Base-by-base conservation (phyloP, 2,797 vertebrate species). In the Sebastes nivosus region DNA sequence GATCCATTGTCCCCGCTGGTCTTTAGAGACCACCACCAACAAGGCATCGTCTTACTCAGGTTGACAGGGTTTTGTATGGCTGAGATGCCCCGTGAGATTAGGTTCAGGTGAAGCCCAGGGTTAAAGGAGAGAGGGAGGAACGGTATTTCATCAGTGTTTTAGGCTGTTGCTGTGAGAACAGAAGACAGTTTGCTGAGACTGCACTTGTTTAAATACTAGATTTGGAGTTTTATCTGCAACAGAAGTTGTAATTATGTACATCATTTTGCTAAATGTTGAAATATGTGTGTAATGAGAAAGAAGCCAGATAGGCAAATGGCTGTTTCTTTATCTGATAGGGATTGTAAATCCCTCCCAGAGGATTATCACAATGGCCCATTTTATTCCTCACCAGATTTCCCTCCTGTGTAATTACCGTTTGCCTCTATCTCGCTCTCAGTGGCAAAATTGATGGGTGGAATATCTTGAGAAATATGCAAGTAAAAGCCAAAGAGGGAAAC, bases 11-110 rank as follows among this genome's bases (percentile, higher is more conserved):
- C 75, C 91, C 63, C 2, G 18, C 81, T 78, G 89, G 88, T 92
- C 93, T 92, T 94, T 92, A 73, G 93, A 94, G 94, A 94, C 91
- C 93, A 93, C 90, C 90, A 92, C 91, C 91, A 92, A 92, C 88
- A 90, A 92, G 90, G 94, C 92, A 95, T 95, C 93, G 74, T 95
- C 92, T 95, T 95, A 94, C 95, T 87, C 87, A 77, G 84, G 81
- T 79, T 91, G 88, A 93, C 88, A 91, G 88, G 71, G 88, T 83
- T 89, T 89, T 87, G 85, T 93, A 63, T 89, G 29, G 88, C 90
- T 79, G 82, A 92, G 90, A 91, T 92, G 87, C 77, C 77, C 85
- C 12, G 50, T 52, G 82, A 94, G 93, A 95, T 95, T 94, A 91
- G 87, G 75, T 84, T 91, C 92, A 93, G 93, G 88, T 94, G 88